Percentiles rank a stretch among this genome's conserved stretches.
Evolutionary conservation across 2,797 vertebrate species (phyloP).

Genomic region (Premnoplex brunnescens): DNA sequence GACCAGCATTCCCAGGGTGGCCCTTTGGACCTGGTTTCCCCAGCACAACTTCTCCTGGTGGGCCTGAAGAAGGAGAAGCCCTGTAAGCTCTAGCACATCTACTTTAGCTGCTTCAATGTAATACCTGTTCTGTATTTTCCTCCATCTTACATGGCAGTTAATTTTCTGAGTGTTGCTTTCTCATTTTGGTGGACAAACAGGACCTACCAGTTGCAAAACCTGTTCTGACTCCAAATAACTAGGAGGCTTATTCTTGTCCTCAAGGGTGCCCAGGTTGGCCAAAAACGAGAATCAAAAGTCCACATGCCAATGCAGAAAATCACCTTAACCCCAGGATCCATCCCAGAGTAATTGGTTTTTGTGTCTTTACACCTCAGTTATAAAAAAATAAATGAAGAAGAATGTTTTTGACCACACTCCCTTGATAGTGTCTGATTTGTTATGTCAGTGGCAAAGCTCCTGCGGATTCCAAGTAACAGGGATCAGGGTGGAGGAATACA

Average conservation of each 20-base stretch:
- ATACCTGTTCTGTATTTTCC: not conserved
- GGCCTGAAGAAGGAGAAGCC: constrained; percentile 51
- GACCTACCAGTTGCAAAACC: not conserved
- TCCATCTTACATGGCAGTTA: not conserved
- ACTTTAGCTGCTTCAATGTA: not conserved
- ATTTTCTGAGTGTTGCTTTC: not conserved
- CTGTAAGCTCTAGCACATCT: not conserved
- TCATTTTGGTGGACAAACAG: not conserved
- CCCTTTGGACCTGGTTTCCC: constrained; percentile 67
- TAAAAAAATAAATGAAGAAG: not conserved
- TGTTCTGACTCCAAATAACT: not conserved
- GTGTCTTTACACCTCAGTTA: not conserved
- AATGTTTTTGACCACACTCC: not conserved
- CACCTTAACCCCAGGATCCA: not conserved
- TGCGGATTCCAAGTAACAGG: not conserved
- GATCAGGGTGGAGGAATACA: not conserved
- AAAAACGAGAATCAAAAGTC: not conserved
- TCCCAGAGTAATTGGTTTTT: rapidly evolving
- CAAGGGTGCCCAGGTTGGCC: not conserved
- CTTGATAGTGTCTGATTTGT: not conserved
- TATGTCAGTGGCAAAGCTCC: not conserved
- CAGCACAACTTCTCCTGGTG: constrained; percentile 57
- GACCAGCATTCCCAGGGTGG: constrained; percentile 49
- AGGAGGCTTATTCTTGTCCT: not conserved
- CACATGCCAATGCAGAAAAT: not conserved